Percentiles rank a stretch among this genome's conserved stretches.
Evolutionary conservation across 1,140 invertebrate genomes (phyloP).

Genomic region (Anthonomus grandis): DNA sequence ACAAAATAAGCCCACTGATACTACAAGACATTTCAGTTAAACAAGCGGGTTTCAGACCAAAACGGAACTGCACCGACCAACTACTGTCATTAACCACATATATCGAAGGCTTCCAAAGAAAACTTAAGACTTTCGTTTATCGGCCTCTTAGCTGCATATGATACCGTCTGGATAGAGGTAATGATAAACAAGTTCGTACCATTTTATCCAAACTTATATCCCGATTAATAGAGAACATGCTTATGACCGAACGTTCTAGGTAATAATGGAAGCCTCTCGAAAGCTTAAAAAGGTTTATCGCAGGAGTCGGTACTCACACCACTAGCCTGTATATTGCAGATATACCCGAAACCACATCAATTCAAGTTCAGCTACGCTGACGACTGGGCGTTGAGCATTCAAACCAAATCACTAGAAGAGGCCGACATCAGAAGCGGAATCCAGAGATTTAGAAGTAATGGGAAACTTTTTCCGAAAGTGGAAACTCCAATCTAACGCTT

Average conservation of each 20-base stretch:
- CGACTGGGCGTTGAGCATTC: constrained; percentile 11
- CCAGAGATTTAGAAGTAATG: no score
- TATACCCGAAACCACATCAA: constrained; percentile 2
- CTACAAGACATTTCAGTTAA: not conserved
- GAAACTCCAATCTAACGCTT: constrained; percentile 9
- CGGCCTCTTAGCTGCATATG: not conserved
- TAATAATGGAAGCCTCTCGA: not conserved
- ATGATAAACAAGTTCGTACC: no score
- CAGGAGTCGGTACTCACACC: constrained; percentile 21
- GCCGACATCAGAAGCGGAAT: constrained; percentile 1
- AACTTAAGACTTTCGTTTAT: not conserved
- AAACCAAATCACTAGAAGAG: not conserved
- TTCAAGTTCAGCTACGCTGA: constrained; percentile 16
- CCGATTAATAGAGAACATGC: no score
- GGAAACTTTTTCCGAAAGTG: not conserved
- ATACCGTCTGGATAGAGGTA: constrained; percentile 4
- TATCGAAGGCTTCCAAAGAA: constrained; percentile 11
- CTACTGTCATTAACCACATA: not conserved
- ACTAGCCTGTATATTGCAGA: constrained; percentile 15
- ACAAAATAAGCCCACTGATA: not conserved
- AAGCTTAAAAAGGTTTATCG: constrained; percentile 16
- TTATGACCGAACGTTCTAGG: no score
- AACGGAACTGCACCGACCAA: not conserved
- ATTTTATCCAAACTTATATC: no score
- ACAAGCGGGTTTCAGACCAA: not conserved